phyloP scores from a whole-genome alignment of 2,888 invertebrate species.

The Axea sp. region DNA sequence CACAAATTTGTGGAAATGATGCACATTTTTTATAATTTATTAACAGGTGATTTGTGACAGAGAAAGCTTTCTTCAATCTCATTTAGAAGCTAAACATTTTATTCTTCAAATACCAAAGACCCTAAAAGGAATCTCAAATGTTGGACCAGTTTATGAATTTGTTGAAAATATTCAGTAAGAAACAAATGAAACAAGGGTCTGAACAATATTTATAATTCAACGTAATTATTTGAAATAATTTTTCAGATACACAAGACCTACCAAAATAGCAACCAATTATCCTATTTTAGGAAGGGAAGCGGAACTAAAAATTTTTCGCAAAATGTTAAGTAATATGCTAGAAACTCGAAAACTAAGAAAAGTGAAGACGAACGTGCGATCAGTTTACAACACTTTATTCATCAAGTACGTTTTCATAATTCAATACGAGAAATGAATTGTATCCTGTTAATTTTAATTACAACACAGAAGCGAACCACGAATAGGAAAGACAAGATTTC shows the following conservation, averaged over 20 bases:
- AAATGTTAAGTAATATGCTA: constrained; percentile 64
- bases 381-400: constrained; percentile 67
- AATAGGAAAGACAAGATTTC: constrained; percentile 83
- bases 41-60: constrained; percentile 81
- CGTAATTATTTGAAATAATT: no score
- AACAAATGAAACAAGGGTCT: no score
- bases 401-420: constrained; percentile 69
- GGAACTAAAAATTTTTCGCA: constrained; percentile 74
- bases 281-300: constrained; percentile 81
- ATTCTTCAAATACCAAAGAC: constrained; percentile 81
- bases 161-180: constrained; percentile 74
- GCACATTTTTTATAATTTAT: no score
- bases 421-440: no score
- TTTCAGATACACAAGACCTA: constrained; percentile 44
- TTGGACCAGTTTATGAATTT: constrained; percentile 85
- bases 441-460: not conserved
- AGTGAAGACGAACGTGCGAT: constrained; percentile 29
- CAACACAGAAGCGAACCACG: constrained; percentile 80
- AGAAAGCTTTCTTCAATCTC: constrained; percentile 84
- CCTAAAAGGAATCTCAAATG: constrained; percentile 83
- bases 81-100: constrained; percentile 83
- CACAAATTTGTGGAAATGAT: no score
- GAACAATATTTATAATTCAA: no score
- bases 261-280: constrained; percentile 70
- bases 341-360: constrained; percentile 43